Conservation (phyloP, 2,113 vertebrate genomes). For the Phalacrocorax carbo region DNA sequence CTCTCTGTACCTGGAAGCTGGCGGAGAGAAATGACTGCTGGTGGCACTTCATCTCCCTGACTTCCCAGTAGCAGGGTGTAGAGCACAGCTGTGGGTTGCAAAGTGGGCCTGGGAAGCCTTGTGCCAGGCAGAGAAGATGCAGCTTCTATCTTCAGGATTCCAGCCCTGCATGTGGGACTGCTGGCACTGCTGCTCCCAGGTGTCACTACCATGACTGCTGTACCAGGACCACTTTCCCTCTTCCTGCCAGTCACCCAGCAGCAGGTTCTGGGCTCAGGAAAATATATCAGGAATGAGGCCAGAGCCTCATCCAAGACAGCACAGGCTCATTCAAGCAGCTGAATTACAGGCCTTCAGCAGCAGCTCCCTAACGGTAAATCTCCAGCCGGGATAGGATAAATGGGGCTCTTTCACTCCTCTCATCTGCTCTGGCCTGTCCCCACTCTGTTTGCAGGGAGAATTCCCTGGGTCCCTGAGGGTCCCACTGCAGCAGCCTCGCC, state of each 20-base stretch:
- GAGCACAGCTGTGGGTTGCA: neutral
- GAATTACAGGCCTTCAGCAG: constrained; percentile 37
- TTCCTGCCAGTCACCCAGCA: neutral
- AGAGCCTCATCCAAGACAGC: neutral
- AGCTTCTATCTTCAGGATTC: neutral
- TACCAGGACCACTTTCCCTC: neutral
- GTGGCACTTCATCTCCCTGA: neutral
- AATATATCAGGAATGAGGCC: neutral
- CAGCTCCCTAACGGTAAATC: constrained; percentile 17
- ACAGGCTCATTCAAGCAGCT: constrained; percentile 8
- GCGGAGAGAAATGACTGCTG: neutral
- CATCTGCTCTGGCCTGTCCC: neutral
- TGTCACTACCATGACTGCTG: neutral
- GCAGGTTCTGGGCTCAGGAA: constrained; percentile 2
- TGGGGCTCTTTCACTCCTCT: neutral
- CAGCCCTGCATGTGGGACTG: neutral
- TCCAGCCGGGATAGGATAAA: constrained; percentile 8
- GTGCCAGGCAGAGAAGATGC: neutral
- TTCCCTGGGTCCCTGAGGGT: neutral
- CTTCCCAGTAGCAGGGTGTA: neutral
- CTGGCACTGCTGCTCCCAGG: neutral
- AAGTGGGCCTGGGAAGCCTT: neutral
- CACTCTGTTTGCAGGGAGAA: neutral
- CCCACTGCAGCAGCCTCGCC: neutral
- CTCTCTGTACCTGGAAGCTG: neutral